Base-by-base conservation (phyloP, 2,113 vertebrate species). In the Tupaia chinensis region DNA sequence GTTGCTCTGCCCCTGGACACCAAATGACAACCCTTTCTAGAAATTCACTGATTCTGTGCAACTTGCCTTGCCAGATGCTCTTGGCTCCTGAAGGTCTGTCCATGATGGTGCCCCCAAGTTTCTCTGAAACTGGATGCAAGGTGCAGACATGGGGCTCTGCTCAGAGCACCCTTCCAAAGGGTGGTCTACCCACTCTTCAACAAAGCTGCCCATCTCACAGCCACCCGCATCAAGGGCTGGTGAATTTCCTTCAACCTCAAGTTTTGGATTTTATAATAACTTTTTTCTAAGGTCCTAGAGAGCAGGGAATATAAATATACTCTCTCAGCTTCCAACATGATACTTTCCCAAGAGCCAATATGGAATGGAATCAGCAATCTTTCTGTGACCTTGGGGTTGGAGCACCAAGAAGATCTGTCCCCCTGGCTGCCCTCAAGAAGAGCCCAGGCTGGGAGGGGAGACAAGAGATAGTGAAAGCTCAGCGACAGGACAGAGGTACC, bases 271-370 rank as follows among this genome's bases (percentile, higher is more conserved):
- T 61, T 70, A 44, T 44, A 44, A 5, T 44, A 92, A 56, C 23
- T 76, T 94, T 72, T 94, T 63, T 63, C 84, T 68, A 92, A 94
- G 73, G 10, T 77, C 94, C 58, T 94, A 82, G 77, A 93, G 80
- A 94, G 73, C 16, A 95, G 14, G 34, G 20, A 12, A n/a, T 86
- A 12, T 66, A 23, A 12, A n/a, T 86, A 12, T 66, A 23, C 5
- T 10, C 5, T 65, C 7, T 93, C 14, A 14, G 82, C 56, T 94
- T 87, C 95, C 20, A 90, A 61, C n/a, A 60, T 3, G 34, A 32
- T 58, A 76, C n/a, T 69, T 76, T 72, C 34, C 69, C 82, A 34
- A 60, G 12, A 91, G 73, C n/a, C 65, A 27, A 14, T 92, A 56
- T 63, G 44, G 85, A 72, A 73, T 13, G 22, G 65, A 84, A 54